phyloP scores from a whole-genome alignment of 1,140 invertebrate species.

The Macrobrachium nipponense region DNA sequence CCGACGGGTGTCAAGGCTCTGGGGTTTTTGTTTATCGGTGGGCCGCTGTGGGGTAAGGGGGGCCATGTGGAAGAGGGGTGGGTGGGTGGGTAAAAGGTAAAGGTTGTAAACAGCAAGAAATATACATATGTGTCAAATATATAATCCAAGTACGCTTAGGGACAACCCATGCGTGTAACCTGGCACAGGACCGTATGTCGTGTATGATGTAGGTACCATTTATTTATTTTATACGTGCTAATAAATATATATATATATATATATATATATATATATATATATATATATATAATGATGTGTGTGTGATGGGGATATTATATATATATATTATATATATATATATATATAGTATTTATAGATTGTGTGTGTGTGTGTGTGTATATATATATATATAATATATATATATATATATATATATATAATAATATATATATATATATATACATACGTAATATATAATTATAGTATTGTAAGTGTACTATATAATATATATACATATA shows the following conservation, averaged over 20 bases:
- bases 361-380: no score
- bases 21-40: neutral
- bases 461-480: neutral
- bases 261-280: slow-evolving; percentile 17
- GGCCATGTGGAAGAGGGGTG: neutral
- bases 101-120: neutral
- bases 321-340: neutral
- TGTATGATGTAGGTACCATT: neutral
- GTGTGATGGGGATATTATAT: no score
- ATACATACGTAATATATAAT: neutral
- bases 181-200: no score
- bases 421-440: neutral
- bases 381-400: slow-evolving; percentile 6
- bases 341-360: neutral
- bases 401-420: slow-evolving; percentile 7
- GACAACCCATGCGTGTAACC: no score
- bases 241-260: slow-evolving; percentile 13
- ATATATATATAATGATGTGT: slow-evolving; percentile 16
- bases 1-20: no score
- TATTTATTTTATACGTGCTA: neutral
- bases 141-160: neutral
- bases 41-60: neutral
- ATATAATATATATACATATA: neutral
- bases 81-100: neutral
- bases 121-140: neutral